phyloP scores from a whole-genome alignment of 2,888 invertebrate species.

The Sarcophaga variegata region DNA sequence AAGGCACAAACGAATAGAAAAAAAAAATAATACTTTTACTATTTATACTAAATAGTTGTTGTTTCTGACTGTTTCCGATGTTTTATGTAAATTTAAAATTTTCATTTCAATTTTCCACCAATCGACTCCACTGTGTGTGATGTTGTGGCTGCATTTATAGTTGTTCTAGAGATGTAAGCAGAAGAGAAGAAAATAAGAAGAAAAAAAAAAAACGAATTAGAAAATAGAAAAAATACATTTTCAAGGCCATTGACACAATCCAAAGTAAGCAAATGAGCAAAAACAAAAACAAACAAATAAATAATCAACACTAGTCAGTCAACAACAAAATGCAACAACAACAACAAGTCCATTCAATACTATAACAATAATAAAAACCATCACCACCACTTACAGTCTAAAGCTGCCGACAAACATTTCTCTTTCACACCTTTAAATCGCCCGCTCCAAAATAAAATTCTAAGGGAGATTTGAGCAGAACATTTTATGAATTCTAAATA shows the following conservation, averaged over 20 bases:
- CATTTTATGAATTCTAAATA: no score
- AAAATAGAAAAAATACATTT: constrained; percentile 49
- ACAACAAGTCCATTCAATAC: constrained; percentile 28
- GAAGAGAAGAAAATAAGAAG: constrained; percentile 11
- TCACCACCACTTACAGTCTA: no score
- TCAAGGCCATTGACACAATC: constrained; percentile 67
- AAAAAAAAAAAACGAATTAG: constrained; percentile 8
- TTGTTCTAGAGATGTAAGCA: neutral
- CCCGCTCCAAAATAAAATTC: no score
- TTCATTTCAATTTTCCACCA: no score
- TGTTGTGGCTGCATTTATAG: constrained; percentile 22
- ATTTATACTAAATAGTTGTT: neutral
- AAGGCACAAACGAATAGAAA: no score
- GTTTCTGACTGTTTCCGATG: no score
- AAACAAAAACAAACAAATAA: constrained; percentile 31
- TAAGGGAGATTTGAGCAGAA: no score
- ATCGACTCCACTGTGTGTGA: no score
- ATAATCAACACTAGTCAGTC: constrained; percentile 31
- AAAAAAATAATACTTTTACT: no score
- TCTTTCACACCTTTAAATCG: neutral
- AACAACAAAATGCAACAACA: neutral
- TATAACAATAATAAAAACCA: neutral
- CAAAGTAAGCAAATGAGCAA: constrained; percentile 65
- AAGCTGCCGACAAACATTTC: no score
- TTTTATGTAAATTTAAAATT: no score